phyloP scores from a whole-genome alignment of 2,797 vertebrate species.

The Hylomyscus alleni region DNA sequence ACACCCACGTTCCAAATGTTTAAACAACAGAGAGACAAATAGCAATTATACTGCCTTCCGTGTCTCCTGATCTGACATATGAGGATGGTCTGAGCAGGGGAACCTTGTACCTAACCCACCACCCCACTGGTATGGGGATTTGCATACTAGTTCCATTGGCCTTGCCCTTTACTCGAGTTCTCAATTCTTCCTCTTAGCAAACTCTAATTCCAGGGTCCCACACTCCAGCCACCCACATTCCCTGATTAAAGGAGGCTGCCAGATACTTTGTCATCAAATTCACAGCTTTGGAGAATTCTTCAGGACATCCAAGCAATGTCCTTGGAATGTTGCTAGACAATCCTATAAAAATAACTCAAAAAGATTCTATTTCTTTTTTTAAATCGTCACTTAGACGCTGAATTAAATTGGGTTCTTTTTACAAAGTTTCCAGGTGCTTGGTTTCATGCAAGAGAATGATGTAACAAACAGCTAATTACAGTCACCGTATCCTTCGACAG shows the following conservation, averaged over 20 bases:
- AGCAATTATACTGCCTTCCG: neutral
- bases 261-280: neutral
- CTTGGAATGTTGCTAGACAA: neutral
- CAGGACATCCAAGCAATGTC: neutral
- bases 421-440: neutral
- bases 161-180: too few relatives aligned
- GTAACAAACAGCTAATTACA: neutral
- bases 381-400: neutral
- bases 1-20: too few relatives aligned
- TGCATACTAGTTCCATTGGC: neutral
- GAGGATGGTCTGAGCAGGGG: neutral
- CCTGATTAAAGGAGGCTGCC: neutral
- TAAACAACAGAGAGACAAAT: neutral
- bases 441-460: neutral
- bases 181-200: neutral
- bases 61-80: neutral
- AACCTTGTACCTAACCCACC: neutral
- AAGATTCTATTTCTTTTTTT: neutral
- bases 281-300: neutral
- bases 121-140: neutral
- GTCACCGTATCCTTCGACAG: neutral
- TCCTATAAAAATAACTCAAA: neutral
- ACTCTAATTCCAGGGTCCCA: neutral
- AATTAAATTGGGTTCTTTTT: neutral
- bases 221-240: neutral